Percentiles rank a stretch among this genome's conserved stretches.
phyloP scores from a whole-genome alignment of 2,113 vertebrate genomes.

The Plectropomus leopardus region DNA sequence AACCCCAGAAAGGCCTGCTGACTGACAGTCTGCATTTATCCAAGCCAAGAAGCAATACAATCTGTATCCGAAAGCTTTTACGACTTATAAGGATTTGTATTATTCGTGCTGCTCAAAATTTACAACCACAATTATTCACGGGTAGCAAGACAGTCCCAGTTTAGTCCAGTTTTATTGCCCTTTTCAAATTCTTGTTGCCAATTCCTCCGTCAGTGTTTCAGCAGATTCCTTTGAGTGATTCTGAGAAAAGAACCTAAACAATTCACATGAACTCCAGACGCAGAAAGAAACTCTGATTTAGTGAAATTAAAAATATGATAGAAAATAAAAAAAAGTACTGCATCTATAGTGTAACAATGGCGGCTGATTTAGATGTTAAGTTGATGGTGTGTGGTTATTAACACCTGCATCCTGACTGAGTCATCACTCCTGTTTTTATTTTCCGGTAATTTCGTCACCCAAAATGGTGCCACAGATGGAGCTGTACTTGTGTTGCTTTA shows the following conservation, averaged over 20 bases:
- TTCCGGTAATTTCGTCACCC: constrained; percentile 70
- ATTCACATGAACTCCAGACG: constrained; percentile 41
- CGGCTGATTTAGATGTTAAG: constrained; percentile 60
- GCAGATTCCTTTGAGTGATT: constrained; percentile 78
- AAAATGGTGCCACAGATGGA: constrained; percentile 56
- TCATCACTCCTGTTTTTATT: constrained; percentile 77
- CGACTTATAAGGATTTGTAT: constrained; percentile 78
- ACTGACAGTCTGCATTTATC: constrained; percentile 41
- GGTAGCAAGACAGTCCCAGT: constrained; percentile 65
- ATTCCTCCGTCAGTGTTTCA: constrained; percentile 75
- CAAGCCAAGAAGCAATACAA: constrained; percentile 78
- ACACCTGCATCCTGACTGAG: constrained; percentile 52
- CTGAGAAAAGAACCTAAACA: constrained; percentile 70
- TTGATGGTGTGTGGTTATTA: constrained; percentile 70
- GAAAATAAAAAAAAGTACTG: background rate
- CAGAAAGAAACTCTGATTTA: background rate
- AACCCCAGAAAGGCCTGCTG: constrained; percentile 26
- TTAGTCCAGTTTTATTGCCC: constrained; percentile 71
- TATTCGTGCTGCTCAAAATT: constrained; percentile 77
- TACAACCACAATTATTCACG: constrained; percentile 80
- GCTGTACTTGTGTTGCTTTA: constrained; percentile 60
- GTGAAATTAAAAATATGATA: background rate
- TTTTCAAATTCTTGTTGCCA: constrained; percentile 72
- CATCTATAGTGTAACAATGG: background rate
- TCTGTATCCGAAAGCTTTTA: constrained; percentile 85